These are phyloP conservation scores for Aporrectodea caliginosa DNA, from an alignment of 1,140 invertebrate genomes.

Conservation along the genomic window DNA sequence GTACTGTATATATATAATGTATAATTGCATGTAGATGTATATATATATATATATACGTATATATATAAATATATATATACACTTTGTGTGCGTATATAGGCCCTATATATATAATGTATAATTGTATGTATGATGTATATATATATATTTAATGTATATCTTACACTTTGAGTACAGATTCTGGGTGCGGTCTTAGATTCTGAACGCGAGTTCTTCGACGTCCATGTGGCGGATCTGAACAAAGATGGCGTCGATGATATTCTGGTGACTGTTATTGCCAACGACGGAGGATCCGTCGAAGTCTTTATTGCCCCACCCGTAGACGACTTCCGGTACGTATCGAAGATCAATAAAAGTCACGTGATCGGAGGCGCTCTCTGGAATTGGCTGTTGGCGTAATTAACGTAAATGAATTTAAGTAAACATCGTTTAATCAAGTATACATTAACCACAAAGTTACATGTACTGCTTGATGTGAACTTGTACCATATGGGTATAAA, in stretches of 20 bases:
- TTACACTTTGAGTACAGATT: not conserved
- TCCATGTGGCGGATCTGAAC: not conserved
- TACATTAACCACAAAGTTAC: too few species aligned
- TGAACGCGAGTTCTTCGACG: constrained; percentile 7
- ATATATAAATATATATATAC: not conserved
- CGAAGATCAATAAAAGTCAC: too few species aligned
- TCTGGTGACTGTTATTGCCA: not conserved
- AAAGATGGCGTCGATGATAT: not conserved
- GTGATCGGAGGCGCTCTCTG: too few species aligned
- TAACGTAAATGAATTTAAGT: too few species aligned
- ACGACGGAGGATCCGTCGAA: not conserved
- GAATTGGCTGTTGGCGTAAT: too few species aligned
- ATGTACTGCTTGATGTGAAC: too few species aligned
- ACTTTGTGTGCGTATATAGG: not conserved
- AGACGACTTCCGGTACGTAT: too few species aligned
- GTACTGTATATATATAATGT: not conserved
- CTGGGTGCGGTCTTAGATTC: constrained; percentile 1
- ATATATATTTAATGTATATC: not conserved
- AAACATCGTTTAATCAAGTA: too few species aligned
- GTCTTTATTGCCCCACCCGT: too few species aligned
- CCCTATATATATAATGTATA: not conserved
- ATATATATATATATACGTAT: not conserved
- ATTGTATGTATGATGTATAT: not conserved
- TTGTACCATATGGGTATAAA: too few species aligned
- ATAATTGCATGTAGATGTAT: not conserved